phyloP scores from a whole-genome alignment of 1,140 invertebrate species.

The Leguminivora glycinivorella region DNA sequence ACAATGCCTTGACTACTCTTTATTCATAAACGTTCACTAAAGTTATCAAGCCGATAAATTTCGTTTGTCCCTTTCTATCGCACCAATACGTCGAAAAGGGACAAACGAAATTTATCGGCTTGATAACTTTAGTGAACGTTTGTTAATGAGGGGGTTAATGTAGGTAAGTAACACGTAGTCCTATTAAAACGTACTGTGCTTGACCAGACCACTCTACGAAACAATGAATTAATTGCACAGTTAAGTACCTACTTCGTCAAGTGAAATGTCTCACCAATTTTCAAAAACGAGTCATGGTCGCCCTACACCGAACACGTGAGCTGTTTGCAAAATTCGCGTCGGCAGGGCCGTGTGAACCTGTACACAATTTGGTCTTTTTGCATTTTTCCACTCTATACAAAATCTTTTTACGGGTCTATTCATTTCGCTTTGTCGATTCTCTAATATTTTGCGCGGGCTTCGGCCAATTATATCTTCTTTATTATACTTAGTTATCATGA shows the following conservation, averaged over 20 bases:
- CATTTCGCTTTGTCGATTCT: constrained; percentile 18
- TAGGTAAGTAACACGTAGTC: too few relatives aligned
- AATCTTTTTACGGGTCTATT: constrained; percentile 37
- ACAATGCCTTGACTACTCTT: too few relatives aligned
- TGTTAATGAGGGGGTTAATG: too few relatives aligned
- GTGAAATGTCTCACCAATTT: background rate
- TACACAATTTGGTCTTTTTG: constrained; percentile 49
- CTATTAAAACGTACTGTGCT: too few relatives aligned
- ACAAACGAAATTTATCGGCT: too few relatives aligned
- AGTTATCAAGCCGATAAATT: too few relatives aligned
- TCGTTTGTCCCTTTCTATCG: too few relatives aligned
- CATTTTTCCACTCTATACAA: constrained; percentile 46
- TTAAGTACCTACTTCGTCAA: background rate
- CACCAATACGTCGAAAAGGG: too few relatives aligned
- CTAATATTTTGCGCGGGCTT: constrained; percentile 11
- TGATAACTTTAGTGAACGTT: too few relatives aligned
- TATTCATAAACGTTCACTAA: too few relatives aligned
- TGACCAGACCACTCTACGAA: too few relatives aligned
- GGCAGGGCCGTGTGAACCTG: constrained; percentile 59
- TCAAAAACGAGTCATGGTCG: constrained; percentile 35
- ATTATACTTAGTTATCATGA: constrained; percentile 19
- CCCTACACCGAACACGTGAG: constrained; percentile 57
- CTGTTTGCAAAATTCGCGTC: constrained; percentile 63
- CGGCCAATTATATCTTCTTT: constrained; percentile 14
- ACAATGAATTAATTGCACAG: too few relatives aligned